These are phyloP conservation scores for Crotalus viridis DNA, from an alignment of 2,113 vertebrate species.

Conservation along the genomic window DNA sequence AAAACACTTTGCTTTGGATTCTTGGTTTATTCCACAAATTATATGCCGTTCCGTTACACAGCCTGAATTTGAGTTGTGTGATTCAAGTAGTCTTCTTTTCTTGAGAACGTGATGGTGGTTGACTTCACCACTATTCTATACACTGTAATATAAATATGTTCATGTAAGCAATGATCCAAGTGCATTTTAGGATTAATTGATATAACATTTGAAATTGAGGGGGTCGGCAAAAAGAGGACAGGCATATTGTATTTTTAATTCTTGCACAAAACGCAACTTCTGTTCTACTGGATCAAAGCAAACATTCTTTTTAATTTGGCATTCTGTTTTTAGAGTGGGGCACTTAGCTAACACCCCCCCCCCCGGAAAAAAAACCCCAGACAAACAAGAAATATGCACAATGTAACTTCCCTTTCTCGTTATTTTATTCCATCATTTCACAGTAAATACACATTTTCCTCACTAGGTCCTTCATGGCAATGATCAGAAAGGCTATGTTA, in stretches of 20 bases:
- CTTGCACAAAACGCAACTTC: background rate
- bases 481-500: background rate
- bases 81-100: background rate
- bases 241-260: background rate
- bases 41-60: background rate
- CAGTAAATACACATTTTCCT: background rate
- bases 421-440: background rate
- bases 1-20: background rate
- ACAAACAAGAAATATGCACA: background rate
- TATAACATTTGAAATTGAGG: background rate
- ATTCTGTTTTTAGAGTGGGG: background rate
- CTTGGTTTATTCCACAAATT: background rate
- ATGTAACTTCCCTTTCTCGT: background rate
- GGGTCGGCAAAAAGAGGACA: background rate
- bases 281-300: background rate
- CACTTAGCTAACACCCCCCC: background rate
- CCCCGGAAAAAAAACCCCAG: accelerated
- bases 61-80: background rate
- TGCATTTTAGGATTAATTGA: background rate
- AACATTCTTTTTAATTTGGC: background rate
- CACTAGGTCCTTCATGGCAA: background rate
- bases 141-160: background rate
- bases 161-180: background rate
- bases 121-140: background rate
- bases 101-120: background rate